phyloP scores from a whole-genome alignment of 2,113 vertebrate genomes.

The Clarias batrachus region DNA sequence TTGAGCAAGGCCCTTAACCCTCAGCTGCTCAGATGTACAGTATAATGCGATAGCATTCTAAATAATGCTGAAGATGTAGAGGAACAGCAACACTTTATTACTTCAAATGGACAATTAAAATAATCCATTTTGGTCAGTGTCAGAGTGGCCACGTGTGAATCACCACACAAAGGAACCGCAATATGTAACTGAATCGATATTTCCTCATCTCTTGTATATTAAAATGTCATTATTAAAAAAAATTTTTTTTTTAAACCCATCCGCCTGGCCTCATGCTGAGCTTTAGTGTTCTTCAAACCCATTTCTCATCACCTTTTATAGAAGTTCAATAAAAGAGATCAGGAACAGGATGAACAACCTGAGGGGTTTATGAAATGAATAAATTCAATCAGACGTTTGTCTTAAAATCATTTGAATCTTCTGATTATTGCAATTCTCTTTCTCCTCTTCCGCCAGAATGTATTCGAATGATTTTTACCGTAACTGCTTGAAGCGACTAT shows the following conservation, averaged over 20 bases:
- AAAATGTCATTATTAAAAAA: neutral
- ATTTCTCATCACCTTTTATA: neutral
- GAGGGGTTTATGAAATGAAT: neutral
- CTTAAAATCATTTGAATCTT: neutral
- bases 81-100: no score
- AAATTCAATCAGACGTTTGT: neutral
- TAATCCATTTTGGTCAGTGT: no score
- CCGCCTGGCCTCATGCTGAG: neutral
- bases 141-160: no score
- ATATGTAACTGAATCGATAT: no score
- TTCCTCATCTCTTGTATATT: neutral
- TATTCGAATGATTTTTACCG: neutral
- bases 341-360: constrained; percentile 1
- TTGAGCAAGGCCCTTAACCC: no score
- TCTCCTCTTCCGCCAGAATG: neutral
- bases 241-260: no score
- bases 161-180: no score
- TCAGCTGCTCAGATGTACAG: no score
- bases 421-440: neutral
- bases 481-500: neutral
- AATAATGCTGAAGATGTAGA: no score
- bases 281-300: neutral
- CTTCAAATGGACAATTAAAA: no score
- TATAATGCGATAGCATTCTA: no score
- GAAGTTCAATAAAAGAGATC: neutral